Percentiles rank a stretch among this genome's conserved stretches.
phyloP scores from a whole-genome alignment of 2,888 invertebrate species.

The Muscina levida region DNA sequence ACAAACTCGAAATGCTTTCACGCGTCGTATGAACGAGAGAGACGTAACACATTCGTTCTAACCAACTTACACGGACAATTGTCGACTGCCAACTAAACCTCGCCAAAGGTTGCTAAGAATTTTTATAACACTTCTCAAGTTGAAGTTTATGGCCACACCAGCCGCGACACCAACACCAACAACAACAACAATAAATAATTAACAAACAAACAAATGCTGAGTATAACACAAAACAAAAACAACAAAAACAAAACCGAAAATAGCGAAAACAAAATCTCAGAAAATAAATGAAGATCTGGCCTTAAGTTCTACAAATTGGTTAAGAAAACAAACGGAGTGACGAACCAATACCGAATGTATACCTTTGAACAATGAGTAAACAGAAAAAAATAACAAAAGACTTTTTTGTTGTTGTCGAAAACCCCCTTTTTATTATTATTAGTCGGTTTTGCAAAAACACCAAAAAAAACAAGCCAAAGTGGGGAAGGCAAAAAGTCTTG shows the following conservation, averaged over 20 bases:
- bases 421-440: too few species aligned
- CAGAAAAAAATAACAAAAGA: slow-evolving; percentile 7
- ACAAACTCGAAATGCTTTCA: slow-evolving; percentile 68
- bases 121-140: slow-evolving; percentile 63
- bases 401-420: not conserved
- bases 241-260: not conserved
- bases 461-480: not conserved
- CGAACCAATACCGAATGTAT: not conserved
- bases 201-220: slow-evolving; percentile 22
- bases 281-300: slow-evolving; percentile 36
- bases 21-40: not conserved
- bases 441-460: slow-evolving; percentile 3
- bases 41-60: too few species aligned
- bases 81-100: slow-evolving; percentile 59
- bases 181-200: too few species aligned
- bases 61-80: slow-evolving; percentile 54
- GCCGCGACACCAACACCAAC: slow-evolving; percentile 17
- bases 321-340: not conserved
- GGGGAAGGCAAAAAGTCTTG: not conserved
- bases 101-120: slow-evolving; percentile 50
- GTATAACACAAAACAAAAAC: too few species aligned
- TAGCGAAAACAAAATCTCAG: slow-evolving; percentile 3
- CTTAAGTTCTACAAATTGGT: slow-evolving; percentile 29
- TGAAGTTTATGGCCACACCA: slow-evolving; percentile 59
- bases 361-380: slow-evolving; percentile 1